Evolutionary conservation across 2,113 vertebrate species (phyloP), one percentile per base, ranked within the genome.

Genomic region (Rhinichthys klamathensis): DNA sequence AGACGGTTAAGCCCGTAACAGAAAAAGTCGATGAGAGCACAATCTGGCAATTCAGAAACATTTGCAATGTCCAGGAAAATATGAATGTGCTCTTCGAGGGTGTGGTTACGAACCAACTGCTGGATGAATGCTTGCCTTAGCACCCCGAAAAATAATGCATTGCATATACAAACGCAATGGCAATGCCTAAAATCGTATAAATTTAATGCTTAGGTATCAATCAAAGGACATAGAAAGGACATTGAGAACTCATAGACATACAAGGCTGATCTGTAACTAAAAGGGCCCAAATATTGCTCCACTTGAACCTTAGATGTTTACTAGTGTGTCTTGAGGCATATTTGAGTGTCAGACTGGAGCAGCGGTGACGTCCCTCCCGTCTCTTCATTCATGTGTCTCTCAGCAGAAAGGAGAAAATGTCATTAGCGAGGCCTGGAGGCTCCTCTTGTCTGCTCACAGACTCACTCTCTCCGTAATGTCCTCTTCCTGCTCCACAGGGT

Each of bases 401-500:
- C n/a, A 63, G 58, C 78, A 46, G 58, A 44, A 44, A 35, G 27
- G 27, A 23, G 79, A 74, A 86, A 86, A 87, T 72, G 23, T 49
- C 54, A 83, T 63, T 75, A 72, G n/a, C 13, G 54, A 30, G 72
- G 60, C 73, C 27, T 72, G 51, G 27, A 78, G 35, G 30, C 18
- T 78, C 23, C 65, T 65, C 56, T 60, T 58, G 13, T 30, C 83
- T 54, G 41, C 60, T 78, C 80, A 72, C 79, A 67, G 83, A 51
- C 77, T 18, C 4, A 2, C 83, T 80, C 76, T 78, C 76, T 72
- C 41, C 56, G 38, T 80, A 72, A 85, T 72, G 65, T 73, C 77
- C 67, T 30, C 41, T 82, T 38, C 27, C 30, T 86, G 82, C 51
- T 80, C 76, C 61, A 46, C 58, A 86, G 75, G 74, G 72, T 82